Evolutionary conservation across 1,140 invertebrate genomes (phyloP), one percentile per base, ranked within the genome.

Genomic region (Micrasema minimum): DNA sequence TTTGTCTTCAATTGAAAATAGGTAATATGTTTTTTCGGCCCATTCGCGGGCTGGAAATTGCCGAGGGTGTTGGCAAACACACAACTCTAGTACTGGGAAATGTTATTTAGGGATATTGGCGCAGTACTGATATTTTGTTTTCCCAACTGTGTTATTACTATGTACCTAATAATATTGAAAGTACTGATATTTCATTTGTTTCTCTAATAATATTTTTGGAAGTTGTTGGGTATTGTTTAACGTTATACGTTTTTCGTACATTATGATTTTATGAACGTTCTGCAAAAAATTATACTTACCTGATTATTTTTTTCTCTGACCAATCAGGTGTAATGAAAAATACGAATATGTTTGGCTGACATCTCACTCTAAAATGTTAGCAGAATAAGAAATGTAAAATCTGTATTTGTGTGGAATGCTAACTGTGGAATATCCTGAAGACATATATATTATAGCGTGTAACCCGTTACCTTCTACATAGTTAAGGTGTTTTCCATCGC

Each of bases 1-100:
- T 72, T 68, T 68, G 59, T 51, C 66, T 67, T 67, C 64, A 67
- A 72, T 72, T 50, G 66, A 69, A 48, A 67, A 55, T 53, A 26
- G 48, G 26, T 43, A 67, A 67, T 67, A 67, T 67, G 65, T 67
- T 67, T 53, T 67, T 50, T 35, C 26, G 3, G 53, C 31, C 20
- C 53, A 31, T 57, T 57, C 53, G 18, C 35, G 45, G 18, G 38
- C 38, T 35, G 62, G 14, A 66, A 66, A 51, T 37, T 48, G 45
- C n/a, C 16, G n/a, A 18, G 43, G n/a, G 18, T 45, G 16, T 35
- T 16, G 45, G 14, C 45, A 18, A 48, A 7, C 16, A 14, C 5
- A 20, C 20, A 20, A 11, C 11, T 16, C 16, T 14, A 7, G 16
- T 12, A 14, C 14, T n/a, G 2, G 6, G 18, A 48, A 48, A 20